A percentile compares a stretch with the other conserved stretches of the same genome.
phyloP scores from a whole-genome alignment of 2,888 invertebrate genomes.

The Oscheius sp. region DNA sequence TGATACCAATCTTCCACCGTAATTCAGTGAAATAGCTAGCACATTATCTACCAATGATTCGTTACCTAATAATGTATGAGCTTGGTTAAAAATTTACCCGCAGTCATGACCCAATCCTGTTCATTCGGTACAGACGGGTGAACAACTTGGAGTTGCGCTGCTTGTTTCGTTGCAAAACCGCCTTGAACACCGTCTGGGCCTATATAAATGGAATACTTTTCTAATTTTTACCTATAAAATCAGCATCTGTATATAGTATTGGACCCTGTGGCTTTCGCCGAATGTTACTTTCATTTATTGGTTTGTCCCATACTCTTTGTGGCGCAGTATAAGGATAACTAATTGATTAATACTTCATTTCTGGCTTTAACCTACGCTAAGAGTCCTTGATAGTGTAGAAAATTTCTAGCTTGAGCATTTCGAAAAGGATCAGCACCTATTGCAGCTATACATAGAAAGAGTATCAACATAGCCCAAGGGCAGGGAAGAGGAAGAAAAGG shows the following conservation, averaged over 20 bases:
- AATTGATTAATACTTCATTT: neutral
- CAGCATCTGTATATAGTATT: neutral
- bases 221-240: conserved; percentile 17
- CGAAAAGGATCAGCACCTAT: conserved; percentile 7
- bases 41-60: conserved; percentile 67
- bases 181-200: conserved; percentile 26
- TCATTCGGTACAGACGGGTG: conserved; percentile 66
- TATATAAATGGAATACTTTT: neutral
- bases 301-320: conserved; percentile 45
- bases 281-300: conserved; percentile 4
- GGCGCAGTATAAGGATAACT: conserved; percentile 54
- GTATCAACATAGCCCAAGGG: conserved; percentile 8
- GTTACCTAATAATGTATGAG: conserved; percentile 34
- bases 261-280: conserved; percentile 7
- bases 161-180: conserved; percentile 16
- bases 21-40: conserved; percentile 58
- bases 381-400: neutral
- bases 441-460: neutral
- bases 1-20: conserved; percentile 64
- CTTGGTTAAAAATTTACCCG: conserved; percentile 37
- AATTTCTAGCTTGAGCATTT: conserved; percentile 9
- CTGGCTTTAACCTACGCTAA: conserved; percentile 17
- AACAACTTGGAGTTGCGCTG: conserved; percentile 33
- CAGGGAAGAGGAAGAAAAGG: conserved; percentile 7
- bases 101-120: conserved; percentile 67